Evolutionary conservation across 2,888 invertebrate genomes (phyloP), one percentile per base, ranked within the genome.

Genomic region (Cephus spinipes): DNA sequence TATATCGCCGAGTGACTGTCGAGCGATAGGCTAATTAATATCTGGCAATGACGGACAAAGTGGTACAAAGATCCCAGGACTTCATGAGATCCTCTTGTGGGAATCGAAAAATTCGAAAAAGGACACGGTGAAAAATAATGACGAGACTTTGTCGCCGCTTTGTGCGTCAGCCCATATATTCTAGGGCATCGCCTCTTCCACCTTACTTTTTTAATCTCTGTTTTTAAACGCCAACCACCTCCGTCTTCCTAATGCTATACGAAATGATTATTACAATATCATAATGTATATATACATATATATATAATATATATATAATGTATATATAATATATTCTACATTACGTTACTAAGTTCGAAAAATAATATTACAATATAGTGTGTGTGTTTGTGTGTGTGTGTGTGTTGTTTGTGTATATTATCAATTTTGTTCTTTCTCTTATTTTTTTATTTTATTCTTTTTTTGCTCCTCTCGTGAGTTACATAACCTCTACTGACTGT

Each of bases 261-360:
- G 89, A 90, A 90, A 90, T 90, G 86, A 90, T 89, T 88, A 87
- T 90, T 90, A 88, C 87, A 87, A 87, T 89, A 89, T 88, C 83
- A 87, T 89, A 89, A 87, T 87, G 86, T 85, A 40, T 75, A 77
- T 74, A 87, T 87, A 86, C 84, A 40, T 75, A 77, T 74, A 78
- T 75, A 80, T 79, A 76, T 73, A 79, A 83, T 79, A 75, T 77
- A 74, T 78, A 83, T 82, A 85, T 85, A 84, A 79, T 82, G 81
- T 85, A 85, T 84, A 83, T 87, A 86, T 86, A 85, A 86, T 86
- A 87, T 89, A 89, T 88, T 89, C 90, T 91, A 91, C 89, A 89
- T 90, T 90, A 90, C 87, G 87, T 87, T 89, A 86, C 90, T 91
- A 91, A 87, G 87, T 90, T 91, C 90, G 87, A 91, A 91, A 91